A percentile compares a stretch with the other conserved stretches of the same genome.
These are phyloP conservation scores for Diceros bicornis DNA, from an alignment of 2,797 vertebrate genomes.

Conservation along the genomic window DNA sequence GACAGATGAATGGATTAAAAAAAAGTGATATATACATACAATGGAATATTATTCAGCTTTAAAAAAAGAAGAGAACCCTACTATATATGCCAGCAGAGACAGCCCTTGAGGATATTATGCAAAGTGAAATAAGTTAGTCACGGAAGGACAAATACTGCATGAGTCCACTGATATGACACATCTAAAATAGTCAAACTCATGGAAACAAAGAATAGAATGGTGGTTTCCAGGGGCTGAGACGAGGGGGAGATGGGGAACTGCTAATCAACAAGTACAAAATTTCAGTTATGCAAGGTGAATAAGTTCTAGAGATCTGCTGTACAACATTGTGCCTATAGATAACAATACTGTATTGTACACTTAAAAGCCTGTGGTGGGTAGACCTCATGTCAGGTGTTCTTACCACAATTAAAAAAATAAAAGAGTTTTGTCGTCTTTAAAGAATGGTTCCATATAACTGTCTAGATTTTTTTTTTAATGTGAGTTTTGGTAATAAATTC, in stretches of 20 bases:
- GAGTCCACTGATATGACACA: not conserved
- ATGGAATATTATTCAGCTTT: not conserved
- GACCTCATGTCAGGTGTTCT: not conserved
- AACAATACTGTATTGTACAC: accelerated
- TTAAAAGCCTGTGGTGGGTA: not conserved
- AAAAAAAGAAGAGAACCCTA: not conserved
- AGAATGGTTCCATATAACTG: not conserved
- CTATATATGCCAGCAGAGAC: not conserved
- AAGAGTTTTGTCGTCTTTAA: not conserved
- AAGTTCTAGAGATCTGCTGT: too few relatives aligned
- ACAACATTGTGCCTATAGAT: not conserved
- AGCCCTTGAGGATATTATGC: not conserved
- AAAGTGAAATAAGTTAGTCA: not conserved
- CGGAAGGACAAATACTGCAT: accelerated
- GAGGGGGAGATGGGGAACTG: not conserved
- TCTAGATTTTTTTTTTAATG: not conserved
- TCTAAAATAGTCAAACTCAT: not conserved
- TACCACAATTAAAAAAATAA: not conserved
- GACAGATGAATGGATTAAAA: not conserved
- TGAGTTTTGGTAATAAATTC: not conserved
- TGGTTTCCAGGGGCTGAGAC: not conserved
- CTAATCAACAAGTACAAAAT: not conserved
- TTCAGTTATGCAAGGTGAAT: not conserved
- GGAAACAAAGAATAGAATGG: not conserved
- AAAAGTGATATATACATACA: not conserved